Percentiles rank a stretch among this genome's conserved stretches.
These are phyloP conservation scores for Acrossocheilus wenchowensis DNA, from an alignment of 2,797 vertebrate genomes.

Conservation along the genomic window DNA sequence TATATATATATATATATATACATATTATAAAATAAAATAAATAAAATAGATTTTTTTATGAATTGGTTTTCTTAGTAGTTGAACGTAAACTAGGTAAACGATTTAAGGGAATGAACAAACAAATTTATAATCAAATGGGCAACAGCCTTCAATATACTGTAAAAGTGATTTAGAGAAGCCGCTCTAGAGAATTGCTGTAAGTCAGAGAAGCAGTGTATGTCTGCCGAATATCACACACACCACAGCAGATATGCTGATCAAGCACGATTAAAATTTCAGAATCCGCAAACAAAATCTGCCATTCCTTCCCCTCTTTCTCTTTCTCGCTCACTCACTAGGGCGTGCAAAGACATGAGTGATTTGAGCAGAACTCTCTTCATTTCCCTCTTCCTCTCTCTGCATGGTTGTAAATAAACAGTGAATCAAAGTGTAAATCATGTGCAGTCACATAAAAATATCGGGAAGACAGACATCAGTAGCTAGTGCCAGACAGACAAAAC, in stretches of 20 bases:
- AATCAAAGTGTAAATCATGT: constrained; percentile 53
- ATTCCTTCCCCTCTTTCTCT: not conserved
- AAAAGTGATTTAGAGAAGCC: not conserved
- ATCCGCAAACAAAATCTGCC: constrained; percentile 35
- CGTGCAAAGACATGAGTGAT: constrained; percentile 45
- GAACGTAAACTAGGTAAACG: not conserved
- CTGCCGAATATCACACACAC: constrained; percentile 33
- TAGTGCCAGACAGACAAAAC: constrained; percentile 70
- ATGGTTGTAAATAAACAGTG: constrained; percentile 44
- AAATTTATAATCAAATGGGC: not conserved
- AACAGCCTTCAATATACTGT: not conserved
- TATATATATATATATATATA: no score
- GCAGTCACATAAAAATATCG: constrained; percentile 54
- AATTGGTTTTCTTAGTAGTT: not conserved
- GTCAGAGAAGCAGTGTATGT: not conserved
- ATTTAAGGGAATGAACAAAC: constrained; percentile 5
- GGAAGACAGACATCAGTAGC: constrained; percentile 47
- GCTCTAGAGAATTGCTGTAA: not conserved
- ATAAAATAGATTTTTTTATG: not conserved
- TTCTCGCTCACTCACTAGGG: not conserved
- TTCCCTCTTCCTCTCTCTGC: constrained; percentile 40
- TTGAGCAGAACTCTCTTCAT: constrained; percentile 27
- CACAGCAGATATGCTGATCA: constrained; percentile 50
- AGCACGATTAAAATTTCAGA: constrained; percentile 22
- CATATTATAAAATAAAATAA: no score